Percentiles rank a stretch among this genome's conserved stretches.
Conservation (phyloP, 1,140 invertebrate species). For the Neodiprion pinetum region DNA sequence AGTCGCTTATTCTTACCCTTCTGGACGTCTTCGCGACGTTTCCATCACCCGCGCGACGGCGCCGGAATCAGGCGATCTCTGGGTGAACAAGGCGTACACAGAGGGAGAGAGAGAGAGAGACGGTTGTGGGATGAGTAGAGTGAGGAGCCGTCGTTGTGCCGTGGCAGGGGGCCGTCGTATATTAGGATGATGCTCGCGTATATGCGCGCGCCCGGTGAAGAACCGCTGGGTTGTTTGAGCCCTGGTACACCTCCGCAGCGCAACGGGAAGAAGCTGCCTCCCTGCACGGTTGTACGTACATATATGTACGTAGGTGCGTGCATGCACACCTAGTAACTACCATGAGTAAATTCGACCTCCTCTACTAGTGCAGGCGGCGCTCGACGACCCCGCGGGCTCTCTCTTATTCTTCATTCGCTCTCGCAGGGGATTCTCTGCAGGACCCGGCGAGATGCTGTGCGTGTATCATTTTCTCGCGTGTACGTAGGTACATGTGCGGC, state of each 20-base stretch:
- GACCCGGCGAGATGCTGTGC: too few species aligned
- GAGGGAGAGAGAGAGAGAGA: neutral
- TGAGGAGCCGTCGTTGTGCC: neutral
- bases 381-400: neutral
- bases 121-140: neutral
- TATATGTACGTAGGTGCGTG: neutral
- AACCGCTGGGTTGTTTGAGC: neutral
- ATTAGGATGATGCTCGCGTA: slow-evolving; percentile 5
- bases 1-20: too few species aligned
- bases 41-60: neutral
- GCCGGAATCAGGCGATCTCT: neutral
- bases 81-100: neutral
- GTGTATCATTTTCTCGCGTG: too few species aligned
- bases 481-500: neutral
- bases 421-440: too few species aligned
- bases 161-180: slow-evolving; percentile 6
- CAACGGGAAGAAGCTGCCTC: neutral
- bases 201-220: neutral
- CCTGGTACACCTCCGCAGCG: neutral
- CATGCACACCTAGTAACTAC: too few species aligned
- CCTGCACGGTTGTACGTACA: neutral
- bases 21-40: too few species aligned
- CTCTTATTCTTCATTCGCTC: too few species aligned
- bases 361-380: neutral
- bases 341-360: neutral